Conservation (phyloP, 2,888 invertebrate genomes). For the Tetrapedia diversipes region DNA sequence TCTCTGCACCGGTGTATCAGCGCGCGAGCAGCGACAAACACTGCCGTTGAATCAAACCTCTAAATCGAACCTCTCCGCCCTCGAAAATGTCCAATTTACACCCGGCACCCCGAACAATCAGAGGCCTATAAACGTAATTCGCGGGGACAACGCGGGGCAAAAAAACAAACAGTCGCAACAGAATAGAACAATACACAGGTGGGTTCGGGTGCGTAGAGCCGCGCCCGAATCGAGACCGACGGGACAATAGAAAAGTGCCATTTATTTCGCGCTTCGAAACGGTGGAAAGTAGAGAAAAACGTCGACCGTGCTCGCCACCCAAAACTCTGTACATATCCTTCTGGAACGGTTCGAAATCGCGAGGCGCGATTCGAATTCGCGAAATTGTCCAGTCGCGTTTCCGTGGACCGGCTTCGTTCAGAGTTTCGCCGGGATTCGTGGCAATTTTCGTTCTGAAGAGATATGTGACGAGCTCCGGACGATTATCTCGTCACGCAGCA, state of each 20-base stretch:
- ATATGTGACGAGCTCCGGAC: slow-evolving; percentile 36
- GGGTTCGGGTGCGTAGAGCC: too few species aligned
- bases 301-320: too few species aligned
- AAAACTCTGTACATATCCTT: too few species aligned
- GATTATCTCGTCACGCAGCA: slow-evolving; percentile 49
- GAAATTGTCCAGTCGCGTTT: slow-evolving; percentile 12
- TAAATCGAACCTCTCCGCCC: neutral
- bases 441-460: slow-evolving; percentile 31
- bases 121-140: neutral
- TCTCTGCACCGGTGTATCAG: too few species aligned
- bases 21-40: too few species aligned
- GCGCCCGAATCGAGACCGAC: neutral
- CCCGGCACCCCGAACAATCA: neutral
- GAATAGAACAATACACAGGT: too few species aligned
- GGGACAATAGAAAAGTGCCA: neutral
- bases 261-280: neutral
- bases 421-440: slow-evolving; percentile 32
- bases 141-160: neutral
- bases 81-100: neutral
- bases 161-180: neutral
- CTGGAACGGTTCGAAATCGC: neutral
- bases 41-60: too few species aligned
- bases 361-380: slow-evolving; percentile 20
- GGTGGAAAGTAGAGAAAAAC: neutral
- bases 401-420: slow-evolving; percentile 16